Conservation (phyloP, 2,888 invertebrate species). For the Diarsia brunnea region DNA sequence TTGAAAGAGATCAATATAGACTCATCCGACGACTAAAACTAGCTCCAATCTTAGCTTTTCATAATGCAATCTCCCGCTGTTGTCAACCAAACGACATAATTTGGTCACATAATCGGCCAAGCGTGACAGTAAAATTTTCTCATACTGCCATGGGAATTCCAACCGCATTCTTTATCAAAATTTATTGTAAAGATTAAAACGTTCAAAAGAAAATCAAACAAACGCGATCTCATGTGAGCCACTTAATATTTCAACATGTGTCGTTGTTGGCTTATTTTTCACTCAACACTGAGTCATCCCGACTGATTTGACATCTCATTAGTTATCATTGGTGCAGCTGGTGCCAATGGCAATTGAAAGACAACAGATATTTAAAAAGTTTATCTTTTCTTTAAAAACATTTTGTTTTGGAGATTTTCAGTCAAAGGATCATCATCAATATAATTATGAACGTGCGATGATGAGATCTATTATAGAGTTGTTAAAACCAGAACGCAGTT, state of each 20-base stretch:
- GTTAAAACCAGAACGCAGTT: background rate
- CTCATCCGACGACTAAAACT: background rate
- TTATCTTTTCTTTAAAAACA: background rate
- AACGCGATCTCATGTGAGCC: conserved; percentile 21
- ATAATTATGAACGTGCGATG: background rate
- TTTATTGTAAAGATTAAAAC: conserved; percentile 12
- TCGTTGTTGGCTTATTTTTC: conserved; percentile 46
- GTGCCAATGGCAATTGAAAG: conserved; percentile 23
- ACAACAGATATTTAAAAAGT: background rate
- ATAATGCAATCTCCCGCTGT: background rate
- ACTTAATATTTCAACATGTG: conserved; percentile 38
- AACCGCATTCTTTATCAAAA: conserved; percentile 37
- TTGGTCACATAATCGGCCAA: conserved; percentile 3
- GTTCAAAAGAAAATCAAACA: conserved; percentile 34
- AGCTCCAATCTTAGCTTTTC: background rate
- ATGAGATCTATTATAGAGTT: background rate
- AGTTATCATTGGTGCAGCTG: conserved; percentile 49
- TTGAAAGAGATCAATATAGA: too few relatives aligned
- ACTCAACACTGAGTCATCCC: conserved; percentile 51
- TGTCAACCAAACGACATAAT: conserved; percentile 6
- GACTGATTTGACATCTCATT: conserved; percentile 59
- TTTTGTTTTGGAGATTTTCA: background rate
- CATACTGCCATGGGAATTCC: conserved; percentile 19
- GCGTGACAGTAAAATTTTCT: conserved; percentile 29
- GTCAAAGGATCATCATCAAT: background rate